These are phyloP conservation scores for Cotesia congregata DNA, from an alignment of 2,888 invertebrate species.

Conservation along the genomic window DNA sequence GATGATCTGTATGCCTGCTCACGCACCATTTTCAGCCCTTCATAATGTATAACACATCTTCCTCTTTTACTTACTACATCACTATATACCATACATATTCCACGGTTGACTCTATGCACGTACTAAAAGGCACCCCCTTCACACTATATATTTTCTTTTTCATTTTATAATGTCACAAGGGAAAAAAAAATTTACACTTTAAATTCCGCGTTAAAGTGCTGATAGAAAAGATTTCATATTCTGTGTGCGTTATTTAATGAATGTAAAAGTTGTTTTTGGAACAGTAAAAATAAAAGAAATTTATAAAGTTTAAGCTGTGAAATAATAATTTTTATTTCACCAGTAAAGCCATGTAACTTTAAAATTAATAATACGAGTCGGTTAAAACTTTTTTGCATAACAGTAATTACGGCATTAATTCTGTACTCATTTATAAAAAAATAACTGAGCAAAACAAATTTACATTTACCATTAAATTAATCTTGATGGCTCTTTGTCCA, in stretches of 20 bases:
- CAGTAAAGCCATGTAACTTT: neutral
- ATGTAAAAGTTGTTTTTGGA: neutral
- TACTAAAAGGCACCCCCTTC: slow-evolving; percentile 5
- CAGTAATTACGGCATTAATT: slow-evolving; percentile 3
- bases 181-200: slow-evolving; percentile 1
- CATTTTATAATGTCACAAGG: neutral
- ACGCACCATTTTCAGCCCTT: slow-evolving; percentile 22
- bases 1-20: slow-evolving; percentile 26
- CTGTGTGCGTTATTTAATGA: neutral
- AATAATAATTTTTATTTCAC: slow-evolving; percentile 8
- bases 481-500: neutral
- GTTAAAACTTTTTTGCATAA: slow-evolving; percentile 1
- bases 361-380: neutral
- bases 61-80: neutral
- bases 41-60: neutral
- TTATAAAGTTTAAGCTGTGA: neutral
- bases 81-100: neutral
- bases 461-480: neutral
- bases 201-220: slow-evolving; percentile 8
- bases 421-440: neutral
- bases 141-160: neutral
- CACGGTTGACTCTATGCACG: slow-evolving; percentile 16
- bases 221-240: neutral
- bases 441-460: neutral
- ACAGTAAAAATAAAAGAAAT: neutral